These are phyloP conservation scores for Bellardia pandia DNA, from an alignment of 2,888 invertebrate species.

Conservation along the genomic window DNA sequence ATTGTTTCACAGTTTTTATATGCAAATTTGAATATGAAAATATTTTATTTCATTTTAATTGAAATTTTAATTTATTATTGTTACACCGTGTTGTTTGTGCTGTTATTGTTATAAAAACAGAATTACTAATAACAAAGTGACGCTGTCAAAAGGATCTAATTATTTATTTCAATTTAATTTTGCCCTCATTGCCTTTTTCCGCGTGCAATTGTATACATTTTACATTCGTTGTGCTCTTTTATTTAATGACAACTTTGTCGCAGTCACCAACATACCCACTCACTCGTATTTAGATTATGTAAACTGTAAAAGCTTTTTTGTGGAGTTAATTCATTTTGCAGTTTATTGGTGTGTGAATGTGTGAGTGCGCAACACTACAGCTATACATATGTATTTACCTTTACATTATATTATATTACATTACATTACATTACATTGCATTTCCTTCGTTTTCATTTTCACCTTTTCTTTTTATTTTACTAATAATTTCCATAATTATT, in stretches of 20 bases:
- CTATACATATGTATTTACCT: too few relatives aligned
- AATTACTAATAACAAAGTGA: constrained; percentile 56
- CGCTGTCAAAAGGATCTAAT: constrained; percentile 55
- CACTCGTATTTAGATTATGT: constrained; percentile 23
- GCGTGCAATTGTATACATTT: not conserved
- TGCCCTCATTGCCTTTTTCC: constrained; percentile 40
- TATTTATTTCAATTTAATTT: constrained; percentile 65
- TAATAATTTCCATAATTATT: constrained; percentile 57
- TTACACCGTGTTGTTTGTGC: not conserved
- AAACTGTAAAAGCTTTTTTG: constrained; percentile 19
- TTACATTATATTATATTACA: too few relatives aligned
- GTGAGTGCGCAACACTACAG: not conserved
- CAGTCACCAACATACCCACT: constrained; percentile 4
- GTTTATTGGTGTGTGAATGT: not conserved
- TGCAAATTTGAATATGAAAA: not conserved
- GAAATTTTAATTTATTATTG: constrained; percentile 9
- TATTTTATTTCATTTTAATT: constrained; percentile 22
- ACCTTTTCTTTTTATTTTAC: constrained; percentile 7
- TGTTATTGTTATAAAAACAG: constrained; percentile 29
- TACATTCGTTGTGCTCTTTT: constrained; percentile 10
- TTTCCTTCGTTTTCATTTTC: constrained; percentile 10
- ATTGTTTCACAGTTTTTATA: not conserved
- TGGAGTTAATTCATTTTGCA: constrained; percentile 50
- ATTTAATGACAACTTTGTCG: constrained; percentile 15
- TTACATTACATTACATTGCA: not conserved